A percentile compares a stretch with the other conserved stretches of the same genome.
Conservation (phyloP, 2,113 vertebrate genomes). For the Actinemys pallida region DNA sequence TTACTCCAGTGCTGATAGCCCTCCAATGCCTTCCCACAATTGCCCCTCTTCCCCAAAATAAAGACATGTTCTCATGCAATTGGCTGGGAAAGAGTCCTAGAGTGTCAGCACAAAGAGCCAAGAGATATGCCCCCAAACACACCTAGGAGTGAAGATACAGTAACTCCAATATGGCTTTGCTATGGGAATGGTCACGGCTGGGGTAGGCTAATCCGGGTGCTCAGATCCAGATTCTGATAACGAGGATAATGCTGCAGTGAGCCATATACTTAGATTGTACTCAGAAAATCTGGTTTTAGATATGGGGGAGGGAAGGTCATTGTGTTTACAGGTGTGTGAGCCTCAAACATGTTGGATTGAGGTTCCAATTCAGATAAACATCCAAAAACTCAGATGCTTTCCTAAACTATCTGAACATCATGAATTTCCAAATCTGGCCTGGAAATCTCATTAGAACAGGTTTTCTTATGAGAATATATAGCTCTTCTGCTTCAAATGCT, state of each 20-base stretch:
- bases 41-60: neutral
- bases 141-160: neutral
- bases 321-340: neutral
- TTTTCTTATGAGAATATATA: neutral
- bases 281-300: neutral
- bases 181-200: neutral
- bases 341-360: neutral
- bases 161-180: neutral
- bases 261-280: neutral
- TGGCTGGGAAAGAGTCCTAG: neutral
- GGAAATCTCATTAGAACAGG: neutral
- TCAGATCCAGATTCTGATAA: neutral
- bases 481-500: neutral
- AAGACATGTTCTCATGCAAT: neutral
- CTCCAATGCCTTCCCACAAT: neutral
- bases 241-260: neutral
- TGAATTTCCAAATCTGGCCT: neutral
- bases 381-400: neutral
- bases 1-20: neutral
- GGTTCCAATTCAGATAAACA: neutral
- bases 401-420: neutral
- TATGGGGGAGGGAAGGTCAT: too few relatives aligned
- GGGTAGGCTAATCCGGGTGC: neutral
- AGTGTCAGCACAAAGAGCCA: neutral
- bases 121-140: neutral